Base-by-base conservation (phyloP, 2,888 invertebrate genomes). In the Colostygia pectinataria region DNA sequence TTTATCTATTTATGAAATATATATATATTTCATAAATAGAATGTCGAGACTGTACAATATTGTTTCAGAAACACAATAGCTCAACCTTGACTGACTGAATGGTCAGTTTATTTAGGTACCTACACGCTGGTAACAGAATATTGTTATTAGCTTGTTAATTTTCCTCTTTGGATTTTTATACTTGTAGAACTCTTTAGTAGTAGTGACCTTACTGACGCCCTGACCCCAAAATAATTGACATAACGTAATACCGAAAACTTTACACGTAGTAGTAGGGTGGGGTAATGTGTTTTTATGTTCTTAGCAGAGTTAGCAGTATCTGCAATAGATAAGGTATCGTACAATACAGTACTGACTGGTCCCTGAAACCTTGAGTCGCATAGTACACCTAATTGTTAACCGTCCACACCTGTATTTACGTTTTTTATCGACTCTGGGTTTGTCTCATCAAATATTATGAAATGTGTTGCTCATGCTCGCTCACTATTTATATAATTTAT, bases 371-470 rank as follows among this genome's bases (percentile, higher is more conserved):
- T 86, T 87, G 84, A 68, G 61, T 61, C 56, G 65, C 67, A 68
- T 67, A 15, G 6, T 20, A 67, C 63, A 61, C 55, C 57, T 57
- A 61, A 40, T 60, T 53, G 55, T 57, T 59, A 40, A 47, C 57
- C 60, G 66, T 70, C 74, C 79, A 73, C 83, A 71, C 83, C 84
- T 77, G 59, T 80, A 71, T 82, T 83, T 74, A 74, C 71, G 60
- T 67, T 68, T 74, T 71, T 74, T 74, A 69, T 69, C 70, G 53
- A 50, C 58, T 63, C 25, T 51, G 51, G 65, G 65, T 59, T 66
- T 52, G 66, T 56, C 61, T 60, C 23, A 9, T 42, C 47, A 37
- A 32, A 34, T 54, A 39, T 45, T 48, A 31, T 44, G 32, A 40
- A 24, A 45, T 12, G 28, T 53, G 37, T 44, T 55, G n/a, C n/a